Conservation (phyloP, 2,113 vertebrate genomes). For the Puffinus mauretanicus region DNA sequence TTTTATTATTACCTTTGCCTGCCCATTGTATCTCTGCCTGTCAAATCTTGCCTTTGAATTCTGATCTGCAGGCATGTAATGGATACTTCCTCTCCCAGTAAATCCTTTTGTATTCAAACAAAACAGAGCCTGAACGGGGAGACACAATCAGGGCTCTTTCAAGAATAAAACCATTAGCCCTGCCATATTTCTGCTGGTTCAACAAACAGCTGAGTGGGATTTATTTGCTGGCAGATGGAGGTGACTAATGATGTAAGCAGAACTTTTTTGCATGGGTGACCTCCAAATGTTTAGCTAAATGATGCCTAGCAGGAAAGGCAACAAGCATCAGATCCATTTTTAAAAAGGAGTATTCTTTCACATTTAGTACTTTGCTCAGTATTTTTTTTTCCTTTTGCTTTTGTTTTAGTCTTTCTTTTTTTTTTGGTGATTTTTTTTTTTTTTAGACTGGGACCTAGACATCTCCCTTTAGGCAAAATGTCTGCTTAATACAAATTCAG, state of each 20-base stretch:
- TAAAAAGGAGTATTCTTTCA: neutral
- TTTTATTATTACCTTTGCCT: neutral
- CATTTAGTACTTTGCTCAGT: neutral
- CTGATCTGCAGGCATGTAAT: neutral
- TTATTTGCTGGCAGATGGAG: constrained; percentile 25
- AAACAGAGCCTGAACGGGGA: neutral
- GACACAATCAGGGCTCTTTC: neutral
- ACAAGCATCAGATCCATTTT: neutral
- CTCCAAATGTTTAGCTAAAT: neutral
- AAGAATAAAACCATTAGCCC: neutral
- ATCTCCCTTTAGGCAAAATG: neutral
- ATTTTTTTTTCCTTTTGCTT: neutral
- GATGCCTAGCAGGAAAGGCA: neutral
- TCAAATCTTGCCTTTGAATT: neutral
- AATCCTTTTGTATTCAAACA: neutral
- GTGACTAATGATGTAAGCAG: neutral
- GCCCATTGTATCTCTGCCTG: neutral
- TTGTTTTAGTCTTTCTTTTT: neutral
- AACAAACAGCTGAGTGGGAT: neutral
- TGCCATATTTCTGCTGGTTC: neutral
- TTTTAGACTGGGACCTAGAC: neutral
- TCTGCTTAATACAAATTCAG: neutral
- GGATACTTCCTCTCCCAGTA: neutral
- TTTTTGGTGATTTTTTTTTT: neutral
- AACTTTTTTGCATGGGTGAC: neutral